Percentiles rank a stretch among this genome's conserved stretches.
phyloP scores from a whole-genome alignment of 2,113 vertebrate genomes.

The Spizaetus ornatus region DNA sequence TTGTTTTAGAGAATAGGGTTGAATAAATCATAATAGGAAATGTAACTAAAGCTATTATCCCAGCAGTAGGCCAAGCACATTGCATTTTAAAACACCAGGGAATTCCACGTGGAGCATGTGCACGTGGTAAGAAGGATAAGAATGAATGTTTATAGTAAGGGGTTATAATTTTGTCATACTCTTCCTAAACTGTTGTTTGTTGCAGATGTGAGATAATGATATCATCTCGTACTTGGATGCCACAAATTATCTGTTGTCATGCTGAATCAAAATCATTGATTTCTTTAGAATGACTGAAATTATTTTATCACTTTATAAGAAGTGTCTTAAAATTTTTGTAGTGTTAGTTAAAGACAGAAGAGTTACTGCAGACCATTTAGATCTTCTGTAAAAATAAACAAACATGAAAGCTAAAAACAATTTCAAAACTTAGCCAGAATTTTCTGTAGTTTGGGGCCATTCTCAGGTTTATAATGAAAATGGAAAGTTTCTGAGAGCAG shows the following conservation, averaged over 20 bases:
- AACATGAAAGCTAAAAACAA: background rate
- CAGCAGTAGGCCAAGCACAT: background rate
- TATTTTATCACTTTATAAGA: background rate
- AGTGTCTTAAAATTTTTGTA: background rate
- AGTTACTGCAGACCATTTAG: background rate
- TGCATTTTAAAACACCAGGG: background rate
- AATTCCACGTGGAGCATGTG: background rate
- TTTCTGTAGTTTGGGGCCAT: background rate
- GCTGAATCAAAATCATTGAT: background rate
- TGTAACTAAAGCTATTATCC: background rate
- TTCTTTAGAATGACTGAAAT: background rate
- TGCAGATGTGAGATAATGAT: background rate
- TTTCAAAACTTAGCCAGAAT: background rate
- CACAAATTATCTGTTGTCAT: background rate
- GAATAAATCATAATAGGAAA: background rate
- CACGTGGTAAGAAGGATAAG: background rate
- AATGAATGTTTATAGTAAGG: background rate
- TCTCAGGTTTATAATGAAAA: background rate
- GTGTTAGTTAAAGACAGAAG: background rate
- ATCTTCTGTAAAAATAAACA: background rate
- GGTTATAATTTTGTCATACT: background rate
- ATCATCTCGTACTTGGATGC: background rate
- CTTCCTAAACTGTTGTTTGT: background rate
- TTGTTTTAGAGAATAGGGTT: background rate
- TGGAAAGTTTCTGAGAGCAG: background rate